Base-by-base conservation (phyloP, 2,113 vertebrate genomes). In the Oryzias melastigma region DNA sequence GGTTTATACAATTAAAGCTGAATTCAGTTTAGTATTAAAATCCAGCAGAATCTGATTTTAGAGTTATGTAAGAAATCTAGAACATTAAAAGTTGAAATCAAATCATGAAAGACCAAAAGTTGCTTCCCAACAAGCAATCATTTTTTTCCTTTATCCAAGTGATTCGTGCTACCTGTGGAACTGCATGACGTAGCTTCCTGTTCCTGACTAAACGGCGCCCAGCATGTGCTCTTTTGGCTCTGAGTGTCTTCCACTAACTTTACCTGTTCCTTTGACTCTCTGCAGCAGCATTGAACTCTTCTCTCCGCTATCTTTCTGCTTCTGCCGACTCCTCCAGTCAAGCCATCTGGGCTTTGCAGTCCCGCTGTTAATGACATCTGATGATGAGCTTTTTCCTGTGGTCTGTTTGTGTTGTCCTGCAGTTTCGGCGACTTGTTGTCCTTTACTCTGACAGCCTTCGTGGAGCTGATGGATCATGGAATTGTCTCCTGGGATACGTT, bases 401-500 rank as follows among this genome's bases (percentile, higher is more conserved):
- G 72, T 80, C 62, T 81, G 51, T 82, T 74, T 87, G 27, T 88
- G 61, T 72, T 67, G 62, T 92, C 80, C 92, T 92, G 51, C 92
- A 99, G 97, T 90, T 97, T 99, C 71, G 97, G 97, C 58, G 97
- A 99, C 80, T 94, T 98, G 93, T 90, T 99, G 82, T 98, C 97
- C 74, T 99, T 95, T 91, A 98, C 97, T 40, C 90, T 99, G 91
- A 99, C 97, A 8, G 97, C 97, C 63, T 98, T 99, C 16, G 97
- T 99, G 84, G 97, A 99, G 85, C 92, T 99, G 83, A 99, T 99
- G 97, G 97, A 99, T 91, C 97, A 99, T 17, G 95, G 96, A 79
- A 98, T 98, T 53, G 94, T 98, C 88, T 99, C 97, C 43, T 99
- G 97, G 97, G 97, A 99, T 80, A 98, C 95, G 1, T 99, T 99